Base-by-base conservation (phyloP, 1,140 invertebrate genomes). In the Zaprionus vittiger region DNA sequence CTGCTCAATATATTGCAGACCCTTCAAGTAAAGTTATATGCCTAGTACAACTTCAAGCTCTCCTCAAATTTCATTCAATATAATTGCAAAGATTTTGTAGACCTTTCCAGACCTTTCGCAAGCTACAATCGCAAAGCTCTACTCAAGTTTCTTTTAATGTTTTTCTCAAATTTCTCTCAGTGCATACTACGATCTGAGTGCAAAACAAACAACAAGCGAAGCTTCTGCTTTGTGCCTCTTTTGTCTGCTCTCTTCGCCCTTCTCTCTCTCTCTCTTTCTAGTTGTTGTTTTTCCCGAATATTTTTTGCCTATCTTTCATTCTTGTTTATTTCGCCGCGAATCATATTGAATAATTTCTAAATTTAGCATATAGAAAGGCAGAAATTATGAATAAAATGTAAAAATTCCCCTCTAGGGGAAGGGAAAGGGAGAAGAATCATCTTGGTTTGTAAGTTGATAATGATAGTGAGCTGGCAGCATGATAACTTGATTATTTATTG, bases 281-380 rank as follows among this genome's bases (percentile, higher is more conserved):
- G 38, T 57, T 57, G 38, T 20, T 44, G 17, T 56, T 55, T 28
- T 57, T 15, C 37, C 37, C 37, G 37, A 38, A 38, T 34, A 38
- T 41, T 41, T 57, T 59, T 81, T 54, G 79, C 73, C 76, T 72
- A 69, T 86, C 79, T 80, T 83, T 69, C 59, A 49, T 52, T 70
- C 72, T 78, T 76, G 52, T 77, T 82, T 57, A 62, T 80, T 67
- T 67, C 63, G 64, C 70, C 68, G 66, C 54, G 64, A 31, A 81
- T 69, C 72, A 73, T 79, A 85, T 87, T 87, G 75, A 89, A 87
- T 90, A 87, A 87, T 87, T 87, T 90, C 84, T 87, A 87, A 89
- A 79, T 87, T 84, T 87, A 87, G 84, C 84, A 89, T 75, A 75
- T 75, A 80, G 77, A 68, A 47, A 54, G 41, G 34, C 47, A 67